These are phyloP conservation scores for Chloropsis cyanopogon DNA, from an alignment of 2,113 vertebrate species.

Conservation along the genomic window DNA sequence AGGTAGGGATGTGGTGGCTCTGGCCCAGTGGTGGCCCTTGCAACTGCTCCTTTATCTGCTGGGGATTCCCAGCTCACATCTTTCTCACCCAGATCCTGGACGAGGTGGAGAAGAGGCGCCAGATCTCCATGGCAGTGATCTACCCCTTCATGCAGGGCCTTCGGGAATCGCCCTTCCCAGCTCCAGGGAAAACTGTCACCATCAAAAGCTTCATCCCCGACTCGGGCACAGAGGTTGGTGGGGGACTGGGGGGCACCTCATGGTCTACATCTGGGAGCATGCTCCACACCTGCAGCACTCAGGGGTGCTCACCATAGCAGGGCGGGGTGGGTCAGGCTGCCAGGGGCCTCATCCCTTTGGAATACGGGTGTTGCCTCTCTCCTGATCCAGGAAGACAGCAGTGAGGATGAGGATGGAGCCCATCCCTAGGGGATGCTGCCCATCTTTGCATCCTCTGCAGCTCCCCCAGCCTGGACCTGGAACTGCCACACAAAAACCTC, in stretches of 20 bases:
- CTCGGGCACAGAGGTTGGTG: constrained; percentile 88
- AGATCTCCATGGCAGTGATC: constrained; percentile 92
- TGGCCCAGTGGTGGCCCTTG: not conserved
- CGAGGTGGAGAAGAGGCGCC: constrained; percentile 93
- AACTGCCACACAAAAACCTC: not conserved
- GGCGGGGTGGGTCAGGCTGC: not conserved
- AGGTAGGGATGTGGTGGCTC: constrained; percentile 65
- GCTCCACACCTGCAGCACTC: not conserved
- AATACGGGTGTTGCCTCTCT: not conserved
- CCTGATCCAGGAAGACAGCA: not conserved
- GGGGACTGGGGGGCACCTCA: rapidly evolving
- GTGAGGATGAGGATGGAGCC: not conserved
- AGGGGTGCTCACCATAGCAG: not conserved
- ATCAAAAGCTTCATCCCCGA: constrained; percentile 97
- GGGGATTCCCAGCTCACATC: not conserved
- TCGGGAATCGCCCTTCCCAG: constrained; percentile 88
- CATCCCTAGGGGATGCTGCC: not conserved
- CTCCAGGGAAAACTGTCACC: constrained; percentile 89
- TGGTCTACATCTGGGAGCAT: not conserved
- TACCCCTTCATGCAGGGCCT: constrained; percentile 98
- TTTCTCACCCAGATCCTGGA: constrained; percentile 84
- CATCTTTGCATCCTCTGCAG: not conserved
- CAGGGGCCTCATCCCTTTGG: not conserved
- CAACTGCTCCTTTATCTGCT: rapidly evolving
- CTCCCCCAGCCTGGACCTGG: not conserved